Evolutionary conservation across 1,140 invertebrate species (phyloP), one percentile per base, ranked within the genome.

Genomic region (Trichonephila clavata): DNA sequence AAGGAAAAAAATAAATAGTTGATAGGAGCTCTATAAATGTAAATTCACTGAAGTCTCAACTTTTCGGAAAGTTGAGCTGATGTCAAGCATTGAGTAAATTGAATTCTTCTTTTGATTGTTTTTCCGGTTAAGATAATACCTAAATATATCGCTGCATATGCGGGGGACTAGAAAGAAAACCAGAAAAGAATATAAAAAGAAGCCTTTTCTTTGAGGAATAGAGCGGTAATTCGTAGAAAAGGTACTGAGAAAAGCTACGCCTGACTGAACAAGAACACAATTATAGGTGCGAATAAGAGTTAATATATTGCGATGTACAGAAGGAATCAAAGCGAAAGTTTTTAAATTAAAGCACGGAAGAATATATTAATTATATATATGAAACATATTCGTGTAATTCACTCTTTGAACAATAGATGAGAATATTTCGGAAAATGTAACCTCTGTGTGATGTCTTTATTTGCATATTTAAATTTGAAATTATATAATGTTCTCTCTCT

Each of bases 391-490:
- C 13, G 3, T n/a, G n/a, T 24, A 68, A 68, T 68, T 68, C 65
- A 14, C 21, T 1, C 24, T n/a, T 24, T n/a, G n/a, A 68, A 68
- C 65, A 27, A 68, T 68, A 68, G n/a, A 5, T 50, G 50, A 50
- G 50, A 50, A 50, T 10, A 50, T 50, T 50, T 50, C 50, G 10
- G 10, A 13, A 50, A 50, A 50, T 50, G 50, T 50, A 50, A 13
- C 65, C 24, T 68, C 27, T 68, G 14, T 68, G 32, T 81, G 80
- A 84, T 84, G 43, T 57, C 24, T 84, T 83, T 59, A 24, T 84
- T 84, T 57, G 65, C 13, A 7, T 5, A 13, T 50, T 7, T 50
- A 13, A 50, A 50, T 39, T 39, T 39, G 32, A 39, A 39, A 39
- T 50, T 50, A 13, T 10, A 50, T 50, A 7, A 13, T 13, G 10